Evolutionary conservation across 2,888 invertebrate species (phyloP).

Genomic region (Trissolcus japonicus): DNA sequence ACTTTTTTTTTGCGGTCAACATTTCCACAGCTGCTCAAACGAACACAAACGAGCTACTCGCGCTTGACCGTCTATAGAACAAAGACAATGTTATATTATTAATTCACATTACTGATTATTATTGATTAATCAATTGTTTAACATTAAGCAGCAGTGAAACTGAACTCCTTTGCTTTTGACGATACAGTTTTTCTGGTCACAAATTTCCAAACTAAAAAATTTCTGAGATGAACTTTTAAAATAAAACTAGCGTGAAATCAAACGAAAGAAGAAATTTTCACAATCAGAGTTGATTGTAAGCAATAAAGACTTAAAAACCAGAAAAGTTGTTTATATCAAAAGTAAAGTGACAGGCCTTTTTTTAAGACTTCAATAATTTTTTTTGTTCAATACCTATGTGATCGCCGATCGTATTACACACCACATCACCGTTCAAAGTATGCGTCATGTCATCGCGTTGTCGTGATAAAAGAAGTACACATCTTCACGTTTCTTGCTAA

Average conservation of each 20-base stretch:
- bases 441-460: slow-evolving; percentile 55
- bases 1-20: slow-evolving; percentile 51
- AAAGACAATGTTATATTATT: slow-evolving; percentile 67
- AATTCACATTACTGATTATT: slow-evolving; percentile 23
- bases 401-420: slow-evolving; percentile 43
- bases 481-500: slow-evolving; percentile 45
- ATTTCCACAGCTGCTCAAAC: slow-evolving; percentile 48
- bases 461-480: slow-evolving; percentile 34
- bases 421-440: slow-evolving; percentile 38
- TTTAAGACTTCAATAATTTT: slow-evolving; percentile 9
- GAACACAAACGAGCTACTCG: slow-evolving; percentile 40
- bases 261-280: no score
- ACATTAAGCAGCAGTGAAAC: slow-evolving; percentile 10
- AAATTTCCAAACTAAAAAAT: not conserved
- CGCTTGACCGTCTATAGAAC: slow-evolving; percentile 65
- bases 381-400: slow-evolving; percentile 25
- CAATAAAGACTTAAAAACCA: not conserved
- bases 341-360: slow-evolving; percentile 6
- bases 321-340: slow-evolving; percentile 14
- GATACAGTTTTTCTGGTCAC: no score
- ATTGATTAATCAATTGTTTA: slow-evolving; percentile 27
- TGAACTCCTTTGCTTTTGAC: not conserved
- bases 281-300: no score
- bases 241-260: no score
- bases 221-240: no score